phyloP scores from a whole-genome alignment of 2,113 vertebrate genomes.

The Microtus richardsoni region DNA sequence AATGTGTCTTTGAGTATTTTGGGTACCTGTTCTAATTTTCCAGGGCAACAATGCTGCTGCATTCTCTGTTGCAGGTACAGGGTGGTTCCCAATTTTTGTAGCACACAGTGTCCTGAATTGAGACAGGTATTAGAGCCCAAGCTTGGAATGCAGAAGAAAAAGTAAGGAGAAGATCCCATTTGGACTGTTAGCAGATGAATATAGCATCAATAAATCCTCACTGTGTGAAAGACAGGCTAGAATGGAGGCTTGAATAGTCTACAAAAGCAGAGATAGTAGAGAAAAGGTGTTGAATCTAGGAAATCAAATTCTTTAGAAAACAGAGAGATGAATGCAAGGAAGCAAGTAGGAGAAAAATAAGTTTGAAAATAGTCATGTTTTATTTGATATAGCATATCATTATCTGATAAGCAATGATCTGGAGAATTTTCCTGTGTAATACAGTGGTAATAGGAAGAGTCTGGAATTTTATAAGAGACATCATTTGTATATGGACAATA shows the following conservation, averaged over 20 bases:
- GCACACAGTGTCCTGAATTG: not conserved
- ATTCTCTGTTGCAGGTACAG: fast-evolving
- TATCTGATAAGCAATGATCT: not conserved
- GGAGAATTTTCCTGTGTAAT: not conserved
- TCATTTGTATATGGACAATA: not conserved
- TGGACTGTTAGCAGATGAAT: not conserved
- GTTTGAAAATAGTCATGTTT: conserved; percentile 20
- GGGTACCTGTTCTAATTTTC: not conserved
- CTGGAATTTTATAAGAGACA: not conserved
- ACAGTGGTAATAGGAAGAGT: not conserved
- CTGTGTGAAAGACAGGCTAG: not conserved
- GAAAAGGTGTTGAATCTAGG: not conserved
- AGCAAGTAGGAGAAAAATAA: not conserved
- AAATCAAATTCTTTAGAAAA: conserved; percentile 17
- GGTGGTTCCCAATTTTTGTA: not conserved
- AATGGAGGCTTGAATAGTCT: not conserved
- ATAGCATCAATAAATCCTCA: not conserved
- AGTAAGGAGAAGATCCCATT: not conserved
- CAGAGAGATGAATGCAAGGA: not conserved
- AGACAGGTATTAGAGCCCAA: fast-evolving
- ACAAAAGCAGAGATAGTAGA: not conserved
- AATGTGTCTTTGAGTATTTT: not conserved
- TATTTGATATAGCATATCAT: not conserved
- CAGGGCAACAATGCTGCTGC: too few relatives aligned
- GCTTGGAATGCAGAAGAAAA: fast-evolving